phyloP scores from a whole-genome alignment of 2,113 vertebrate species.

The Donacobius atricapilla region DNA sequence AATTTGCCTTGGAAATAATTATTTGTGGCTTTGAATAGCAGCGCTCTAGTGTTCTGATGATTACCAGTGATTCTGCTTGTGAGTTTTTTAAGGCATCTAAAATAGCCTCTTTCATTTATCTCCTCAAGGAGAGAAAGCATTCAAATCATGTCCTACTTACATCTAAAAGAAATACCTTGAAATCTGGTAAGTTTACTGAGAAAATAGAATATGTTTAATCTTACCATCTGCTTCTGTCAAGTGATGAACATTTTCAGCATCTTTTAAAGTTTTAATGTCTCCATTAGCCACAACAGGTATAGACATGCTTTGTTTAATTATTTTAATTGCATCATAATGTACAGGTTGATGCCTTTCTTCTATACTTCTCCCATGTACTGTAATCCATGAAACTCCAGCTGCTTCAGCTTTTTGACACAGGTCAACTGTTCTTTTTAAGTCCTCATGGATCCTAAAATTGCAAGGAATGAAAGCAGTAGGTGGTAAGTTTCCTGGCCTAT shows the following conservation, averaged over 20 bases:
- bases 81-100: background rate
- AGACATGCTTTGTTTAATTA: slow-evolving; percentile 87
- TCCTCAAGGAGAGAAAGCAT: background rate
- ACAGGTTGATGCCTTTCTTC: slow-evolving; percentile 95
- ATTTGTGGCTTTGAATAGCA: background rate
- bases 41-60: background rate
- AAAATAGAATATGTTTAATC: slow-evolving; percentile 12
- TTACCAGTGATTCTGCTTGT: background rate
- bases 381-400: slow-evolving; percentile 93
- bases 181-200: background rate
- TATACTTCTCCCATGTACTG: slow-evolving; percentile 88
- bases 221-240: slow-evolving; percentile 90
- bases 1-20: background rate
- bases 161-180: background rate
- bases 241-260: slow-evolving; percentile 82
- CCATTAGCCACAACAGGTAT: slow-evolving; percentile 93
- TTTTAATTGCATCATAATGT: slow-evolving; percentile 91
- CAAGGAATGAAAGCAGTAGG: background rate
- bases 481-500: background rate
- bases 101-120: background rate
- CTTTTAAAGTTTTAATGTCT: slow-evolving; percentile 86
- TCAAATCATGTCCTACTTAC: background rate
- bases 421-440: slow-evolving; percentile 88
- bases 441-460: slow-evolving; percentile 86
- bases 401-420: slow-evolving; percentile 93